Evolutionary conservation across 1,140 invertebrate species (phyloP), one percentile per base, ranked within the genome.

Genomic region (Danaus plexippus): DNA sequence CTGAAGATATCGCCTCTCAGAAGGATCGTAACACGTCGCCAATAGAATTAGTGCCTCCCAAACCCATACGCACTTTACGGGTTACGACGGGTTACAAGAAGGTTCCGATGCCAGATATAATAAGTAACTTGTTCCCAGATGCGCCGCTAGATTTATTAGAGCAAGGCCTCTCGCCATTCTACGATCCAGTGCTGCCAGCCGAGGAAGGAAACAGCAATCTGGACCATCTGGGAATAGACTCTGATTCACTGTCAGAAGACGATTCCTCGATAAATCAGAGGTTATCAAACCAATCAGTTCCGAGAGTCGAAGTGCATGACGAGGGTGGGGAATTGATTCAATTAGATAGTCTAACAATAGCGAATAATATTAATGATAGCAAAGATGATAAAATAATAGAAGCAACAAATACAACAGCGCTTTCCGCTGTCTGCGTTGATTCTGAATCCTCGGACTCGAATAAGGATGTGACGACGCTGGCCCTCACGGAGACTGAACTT

Each of bases 401-500:
- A 0, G 73, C 70, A 1, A 70, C 66, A 0, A 71, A 68, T 0
- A 52, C 75, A 4, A 87, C 74, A 9, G 73, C 71, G 8, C 76
- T 80, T 10, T 84, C 74, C 1, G 58, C 76, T 1, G 52, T 78
- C 7, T 68, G 67, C 2, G 70, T 61, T 0, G 83, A 83, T 42
- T 79, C 83, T 5, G 78, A 83, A 51, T 85, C 80, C 0, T 90
- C 89, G 3, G 88, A 89, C 54, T 89, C 88, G 0, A 88, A 91
- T 53, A 89, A 88, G 15, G 92, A 93, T 22, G 88, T 90, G 1
- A 90, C 90, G 0, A 91, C 91, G 0, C 90, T 92, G 11, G 92
- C 90, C 1, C 81, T 94, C 9, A 95, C 94, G 0, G 95, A 96
- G 78, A 95, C 94, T 0, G 94, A 96, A 73, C 82, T 95, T 9